Percentiles rank a stretch among this genome's conserved stretches.
These are phyloP conservation scores for Nymphalis urticae DNA, from an alignment of 2,888 invertebrate genomes.

Conservation along the genomic window DNA sequence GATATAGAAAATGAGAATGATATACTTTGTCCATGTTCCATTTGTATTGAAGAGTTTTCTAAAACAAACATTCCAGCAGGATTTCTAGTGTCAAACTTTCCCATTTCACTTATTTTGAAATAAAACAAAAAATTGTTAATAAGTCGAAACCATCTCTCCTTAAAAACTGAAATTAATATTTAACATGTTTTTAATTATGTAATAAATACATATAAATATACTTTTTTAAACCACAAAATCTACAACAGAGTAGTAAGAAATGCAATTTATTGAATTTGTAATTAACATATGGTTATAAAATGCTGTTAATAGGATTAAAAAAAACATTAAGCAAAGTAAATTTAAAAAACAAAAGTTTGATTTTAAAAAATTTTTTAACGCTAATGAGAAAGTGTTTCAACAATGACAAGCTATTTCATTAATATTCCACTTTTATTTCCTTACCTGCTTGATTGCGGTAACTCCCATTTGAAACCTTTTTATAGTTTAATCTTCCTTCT, in stretches of 20 bases:
- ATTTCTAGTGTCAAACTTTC: constrained; percentile 83
- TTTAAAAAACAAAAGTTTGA: no score
- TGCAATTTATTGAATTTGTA: no score
- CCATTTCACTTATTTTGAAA: constrained; percentile 86
- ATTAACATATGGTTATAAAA: no score
- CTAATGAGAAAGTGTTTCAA: no score
- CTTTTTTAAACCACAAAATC: no score
- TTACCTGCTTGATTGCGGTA: constrained; percentile 77
- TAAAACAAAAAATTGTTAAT: constrained; percentile 89
- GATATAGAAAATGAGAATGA: constrained; percentile 89
- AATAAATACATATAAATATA: no score
- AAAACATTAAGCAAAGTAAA: no score
- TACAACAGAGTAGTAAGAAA: no score
- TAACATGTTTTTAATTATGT: not conserved
- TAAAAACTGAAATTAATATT: constrained; percentile 81
- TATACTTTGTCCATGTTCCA: constrained; percentile 85
- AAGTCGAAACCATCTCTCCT: constrained; percentile 89
- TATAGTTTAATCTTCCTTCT: constrained; percentile 88
- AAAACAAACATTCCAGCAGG: constrained; percentile 88
- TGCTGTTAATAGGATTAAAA: no score
- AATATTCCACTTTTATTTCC: constrained; percentile 13
- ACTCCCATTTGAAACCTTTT: constrained; percentile 81
- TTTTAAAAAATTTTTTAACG: no score
- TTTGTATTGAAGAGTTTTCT: constrained; percentile 86
- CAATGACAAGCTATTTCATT: no score